Percentiles rank a stretch among this genome's conserved stretches.
These are phyloP conservation scores for Rhamnusium bicolor DNA, from an alignment of 2,888 invertebrate species.

Conservation along the genomic window DNA sequence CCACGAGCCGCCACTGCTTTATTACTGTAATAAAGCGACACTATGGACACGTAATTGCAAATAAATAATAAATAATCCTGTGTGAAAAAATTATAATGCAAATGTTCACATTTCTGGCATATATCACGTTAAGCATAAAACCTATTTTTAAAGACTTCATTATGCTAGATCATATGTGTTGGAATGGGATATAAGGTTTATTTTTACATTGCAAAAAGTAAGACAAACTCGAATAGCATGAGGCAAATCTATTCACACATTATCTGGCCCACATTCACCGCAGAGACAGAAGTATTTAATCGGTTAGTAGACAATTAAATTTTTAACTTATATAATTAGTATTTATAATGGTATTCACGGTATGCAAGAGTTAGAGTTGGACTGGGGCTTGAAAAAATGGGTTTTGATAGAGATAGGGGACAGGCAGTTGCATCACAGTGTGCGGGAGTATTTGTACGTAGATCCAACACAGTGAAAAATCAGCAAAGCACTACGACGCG, in stretches of 20 bases:
- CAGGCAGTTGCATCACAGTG: conserved; percentile 36
- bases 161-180: conserved; percentile 50
- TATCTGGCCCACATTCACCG: conserved; percentile 35
- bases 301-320: neutral
- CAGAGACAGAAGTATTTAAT: neutral
- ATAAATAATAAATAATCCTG: neutral
- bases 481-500: conserved; percentile 57
- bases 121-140: conserved; percentile 16
- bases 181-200: conserved; percentile 47
- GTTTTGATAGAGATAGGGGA: neutral
- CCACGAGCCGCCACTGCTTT: too few species aligned
- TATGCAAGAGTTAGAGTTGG: neutral
- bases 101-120: conserved; percentile 9
- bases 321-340: conserved; percentile 14
- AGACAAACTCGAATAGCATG: conserved; percentile 21
- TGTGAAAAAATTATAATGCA: neutral
- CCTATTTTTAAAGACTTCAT: conserved; percentile 60
- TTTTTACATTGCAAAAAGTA: conserved; percentile 45
- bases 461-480: conserved; percentile 13
- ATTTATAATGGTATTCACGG: neutral
- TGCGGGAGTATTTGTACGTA: conserved; percentile 40
- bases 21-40: neutral
- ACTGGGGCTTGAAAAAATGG: neutral
- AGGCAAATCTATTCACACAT: conserved; percentile 32
- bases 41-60: neutral